Conservation (phyloP, 2,113 vertebrate species). For the Poicephalus meyeri region DNA sequence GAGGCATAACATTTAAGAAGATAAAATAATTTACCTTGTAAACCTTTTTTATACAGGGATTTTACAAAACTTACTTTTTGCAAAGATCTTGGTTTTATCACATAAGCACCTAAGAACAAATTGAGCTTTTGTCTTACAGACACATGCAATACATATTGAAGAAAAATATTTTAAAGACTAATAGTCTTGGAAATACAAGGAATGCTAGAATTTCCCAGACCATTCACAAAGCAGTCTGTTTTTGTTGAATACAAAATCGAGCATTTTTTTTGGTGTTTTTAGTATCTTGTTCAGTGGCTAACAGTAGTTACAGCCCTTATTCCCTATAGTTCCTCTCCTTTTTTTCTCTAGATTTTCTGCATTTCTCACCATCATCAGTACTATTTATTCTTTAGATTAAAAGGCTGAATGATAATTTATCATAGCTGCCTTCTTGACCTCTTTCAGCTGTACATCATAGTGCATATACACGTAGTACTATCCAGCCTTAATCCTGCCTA, state of each 20-base stretch:
- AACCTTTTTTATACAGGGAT: background rate
- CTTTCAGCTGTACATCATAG: background rate
- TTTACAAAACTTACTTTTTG: background rate
- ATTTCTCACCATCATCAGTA: background rate
- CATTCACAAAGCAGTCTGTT: background rate
- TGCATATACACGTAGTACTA: background rate
- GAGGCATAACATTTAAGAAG: background rate
- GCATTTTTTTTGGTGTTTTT: accelerated
- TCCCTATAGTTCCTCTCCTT: background rate
- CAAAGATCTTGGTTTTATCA: background rate
- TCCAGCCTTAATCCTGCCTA: background rate
- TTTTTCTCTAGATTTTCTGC: background rate
- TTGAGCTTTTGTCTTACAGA: background rate
- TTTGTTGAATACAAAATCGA: background rate
- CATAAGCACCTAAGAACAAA: background rate
- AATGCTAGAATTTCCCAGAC: background rate
- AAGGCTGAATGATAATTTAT: background rate
- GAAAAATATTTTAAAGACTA: background rate
- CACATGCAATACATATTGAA: background rate
- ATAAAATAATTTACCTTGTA: background rate
- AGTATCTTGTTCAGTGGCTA: background rate
- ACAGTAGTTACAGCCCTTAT: background rate
- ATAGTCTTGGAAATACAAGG: background rate
- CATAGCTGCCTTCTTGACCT: background rate
- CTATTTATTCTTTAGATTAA: background rate